These are phyloP conservation scores for Clamator glandarius DNA, from an alignment of 2,797 vertebrate genomes.

Conservation along the genomic window DNA sequence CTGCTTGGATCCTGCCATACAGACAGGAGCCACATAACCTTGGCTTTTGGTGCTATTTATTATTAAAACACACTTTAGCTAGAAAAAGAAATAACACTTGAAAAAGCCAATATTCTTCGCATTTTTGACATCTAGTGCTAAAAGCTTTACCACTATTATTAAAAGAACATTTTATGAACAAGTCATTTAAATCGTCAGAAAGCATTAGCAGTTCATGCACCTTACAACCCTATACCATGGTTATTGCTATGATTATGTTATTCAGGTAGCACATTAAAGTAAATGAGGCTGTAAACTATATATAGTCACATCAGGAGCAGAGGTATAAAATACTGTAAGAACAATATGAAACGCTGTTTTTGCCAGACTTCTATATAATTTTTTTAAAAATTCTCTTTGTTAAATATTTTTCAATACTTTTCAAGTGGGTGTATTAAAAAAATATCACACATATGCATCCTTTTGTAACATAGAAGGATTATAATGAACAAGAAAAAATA, in stretches of 20 bases:
- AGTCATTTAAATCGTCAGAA: conserved; percentile 78
- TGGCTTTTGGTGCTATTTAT: conserved; percentile 58
- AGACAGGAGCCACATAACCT: conserved; percentile 58
- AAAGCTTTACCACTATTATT: conserved; percentile 77
- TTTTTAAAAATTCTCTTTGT: conserved; percentile 13
- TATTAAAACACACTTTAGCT: conserved; percentile 67
- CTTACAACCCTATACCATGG: conserved; percentile 72
- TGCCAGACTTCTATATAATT: conserved; percentile 44
- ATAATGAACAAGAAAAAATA: conserved; percentile 68
- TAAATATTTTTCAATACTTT: conserved; percentile 57
- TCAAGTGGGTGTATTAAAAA: conserved; percentile 20
- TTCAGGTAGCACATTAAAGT: conserved; percentile 80
- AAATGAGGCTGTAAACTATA: conserved; percentile 81
- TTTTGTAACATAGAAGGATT: conserved; percentile 52
- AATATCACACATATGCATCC: neutral
- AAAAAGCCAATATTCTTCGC: conserved; percentile 66
- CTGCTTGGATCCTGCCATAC: conserved; percentile 17
- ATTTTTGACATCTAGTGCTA: conserved; percentile 76
- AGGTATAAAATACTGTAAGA: conserved; percentile 71
- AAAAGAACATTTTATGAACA: conserved; percentile 78
- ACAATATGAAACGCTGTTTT: conserved; percentile 62
- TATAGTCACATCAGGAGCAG: conserved; percentile 69
- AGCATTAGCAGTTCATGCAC: conserved; percentile 68
- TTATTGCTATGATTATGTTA: conserved; percentile 81
- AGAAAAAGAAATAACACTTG: conserved; percentile 71